Percentiles rank a stretch among this genome's conserved stretches.
Conservation (phyloP, 2,797 vertebrate genomes). For the Lithobates sylvaticus region DNA sequence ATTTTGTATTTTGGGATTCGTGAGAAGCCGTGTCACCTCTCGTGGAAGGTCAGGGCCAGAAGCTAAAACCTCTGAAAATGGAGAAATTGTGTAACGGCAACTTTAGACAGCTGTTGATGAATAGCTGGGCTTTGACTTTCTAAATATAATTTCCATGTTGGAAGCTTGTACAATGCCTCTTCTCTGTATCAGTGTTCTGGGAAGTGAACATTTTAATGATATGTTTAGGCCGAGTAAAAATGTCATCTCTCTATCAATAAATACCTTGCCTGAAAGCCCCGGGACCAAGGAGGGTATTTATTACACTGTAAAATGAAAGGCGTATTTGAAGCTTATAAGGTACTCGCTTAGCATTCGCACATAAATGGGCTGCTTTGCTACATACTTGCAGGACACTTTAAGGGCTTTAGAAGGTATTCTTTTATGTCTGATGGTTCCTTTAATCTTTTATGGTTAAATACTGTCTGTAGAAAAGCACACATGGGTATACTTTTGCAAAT, state of each 20-base stretch:
- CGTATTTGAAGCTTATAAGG: conserved; percentile 35
- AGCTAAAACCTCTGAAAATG: conserved; percentile 12
- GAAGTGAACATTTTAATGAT: conserved; percentile 35
- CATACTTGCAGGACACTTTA: not conserved
- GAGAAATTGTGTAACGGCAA: conserved; percentile 2
- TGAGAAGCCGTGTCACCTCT: not conserved
- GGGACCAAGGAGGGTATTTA: not conserved
- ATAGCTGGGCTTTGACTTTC: conserved; percentile 9
- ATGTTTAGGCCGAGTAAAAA: conserved; percentile 11
- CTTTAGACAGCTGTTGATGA: conserved; percentile 5
- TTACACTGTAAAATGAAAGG: not conserved
- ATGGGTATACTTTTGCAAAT: not conserved
- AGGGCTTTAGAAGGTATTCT: not conserved
- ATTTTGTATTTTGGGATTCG: not conserved
- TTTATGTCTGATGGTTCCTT: not conserved
- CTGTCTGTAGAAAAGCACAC: not conserved
- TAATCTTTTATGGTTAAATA: not conserved
- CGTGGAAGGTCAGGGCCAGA: not conserved
- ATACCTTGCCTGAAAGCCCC: conserved; percentile 7
- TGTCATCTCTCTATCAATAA: conserved; percentile 12
- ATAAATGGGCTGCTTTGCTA: not conserved
- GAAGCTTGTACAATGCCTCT: not conserved
- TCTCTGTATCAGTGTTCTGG: conserved; percentile 15
- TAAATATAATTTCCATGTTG: conserved; percentile 41
- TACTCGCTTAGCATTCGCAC: not conserved